Conservation (phyloP, 2,113 vertebrate species). For the Siphamia tubifer region DNA sequence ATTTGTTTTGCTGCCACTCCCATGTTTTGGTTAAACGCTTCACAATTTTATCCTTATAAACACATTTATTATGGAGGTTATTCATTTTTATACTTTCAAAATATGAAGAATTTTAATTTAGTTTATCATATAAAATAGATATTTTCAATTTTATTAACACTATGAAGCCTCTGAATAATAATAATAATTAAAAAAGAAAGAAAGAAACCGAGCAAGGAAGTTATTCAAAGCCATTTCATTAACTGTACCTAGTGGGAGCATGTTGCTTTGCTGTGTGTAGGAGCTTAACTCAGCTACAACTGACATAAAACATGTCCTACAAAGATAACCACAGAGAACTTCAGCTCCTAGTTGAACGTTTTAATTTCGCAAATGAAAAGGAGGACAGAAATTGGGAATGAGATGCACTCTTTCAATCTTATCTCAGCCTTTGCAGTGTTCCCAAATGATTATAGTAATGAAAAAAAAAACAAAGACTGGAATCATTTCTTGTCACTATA, state of each 20-base stretch:
- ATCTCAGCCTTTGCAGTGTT: neutral
- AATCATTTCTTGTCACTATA: neutral
- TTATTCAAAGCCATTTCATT: neutral
- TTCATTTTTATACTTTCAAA: too few relatives aligned
- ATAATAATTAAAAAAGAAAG: too few relatives aligned
- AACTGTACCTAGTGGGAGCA: neutral
- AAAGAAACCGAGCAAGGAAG: too few relatives aligned
- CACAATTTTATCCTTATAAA: too few relatives aligned
- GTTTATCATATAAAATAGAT: too few relatives aligned
- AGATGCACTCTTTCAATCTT: constrained; percentile 17
- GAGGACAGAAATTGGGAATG: neutral
- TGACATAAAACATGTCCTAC: neutral
- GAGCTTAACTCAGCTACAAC: neutral
- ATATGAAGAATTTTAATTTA: too few relatives aligned
- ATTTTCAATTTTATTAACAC: too few relatives aligned
- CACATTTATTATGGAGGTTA: too few relatives aligned
- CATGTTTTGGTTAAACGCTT: neutral
- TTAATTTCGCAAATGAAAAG: neutral
- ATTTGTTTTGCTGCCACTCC: neutral
- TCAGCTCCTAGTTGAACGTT: neutral
- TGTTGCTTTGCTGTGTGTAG: neutral
- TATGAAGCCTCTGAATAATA: too few relatives aligned
- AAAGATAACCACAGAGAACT: neutral
- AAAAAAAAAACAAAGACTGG: constrained; percentile 7
- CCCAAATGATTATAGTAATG: constrained; percentile 10